phyloP scores from a whole-genome alignment of 2,888 invertebrate genomes.

The Stenodema calcarata region DNA sequence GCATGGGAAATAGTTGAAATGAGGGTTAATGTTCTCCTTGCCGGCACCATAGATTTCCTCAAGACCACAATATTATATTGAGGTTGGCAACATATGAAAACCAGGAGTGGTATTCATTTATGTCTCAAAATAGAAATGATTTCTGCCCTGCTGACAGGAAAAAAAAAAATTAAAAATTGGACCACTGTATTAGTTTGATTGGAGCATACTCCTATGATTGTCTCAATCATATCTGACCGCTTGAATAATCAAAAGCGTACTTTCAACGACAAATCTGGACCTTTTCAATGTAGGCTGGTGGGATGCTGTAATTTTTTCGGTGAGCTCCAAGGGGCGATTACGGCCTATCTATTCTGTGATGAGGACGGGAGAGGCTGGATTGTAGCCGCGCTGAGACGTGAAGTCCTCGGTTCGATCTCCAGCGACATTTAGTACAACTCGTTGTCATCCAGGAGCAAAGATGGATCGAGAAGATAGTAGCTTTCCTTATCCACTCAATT shows the following conservation, averaged over 20 bases:
- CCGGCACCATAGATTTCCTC: no score
- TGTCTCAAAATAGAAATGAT: no score
- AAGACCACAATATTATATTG: no score
- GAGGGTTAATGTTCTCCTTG: no score
- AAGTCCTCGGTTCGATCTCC: constrained; percentile 81
- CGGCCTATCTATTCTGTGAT: constrained; percentile 45
- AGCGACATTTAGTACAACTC: constrained; percentile 81
- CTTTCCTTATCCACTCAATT: constrained; percentile 84
- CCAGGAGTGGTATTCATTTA: no score
- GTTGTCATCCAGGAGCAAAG: constrained; percentile 76
- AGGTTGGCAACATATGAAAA: no score
- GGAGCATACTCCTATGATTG: no score
- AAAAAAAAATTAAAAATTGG: no score
- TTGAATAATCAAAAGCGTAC: not conserved
- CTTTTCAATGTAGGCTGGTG: not conserved
- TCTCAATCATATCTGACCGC: not conserved
- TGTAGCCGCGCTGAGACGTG: constrained; percentile 65
- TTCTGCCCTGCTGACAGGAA: no score
- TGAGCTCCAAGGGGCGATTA: constrained; percentile 39
- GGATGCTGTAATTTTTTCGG: constrained; percentile 28
- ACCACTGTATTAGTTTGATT: no score
- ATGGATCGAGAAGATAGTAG: constrained; percentile 82
- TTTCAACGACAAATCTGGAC: not conserved
- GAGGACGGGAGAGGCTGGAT: constrained; percentile 56
- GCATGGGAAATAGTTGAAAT: no score